Evolutionary conservation across 2,797 vertebrate genomes (phyloP), one percentile per base, ranked within the genome.

Genomic region (Tragopan temminckii): DNA sequence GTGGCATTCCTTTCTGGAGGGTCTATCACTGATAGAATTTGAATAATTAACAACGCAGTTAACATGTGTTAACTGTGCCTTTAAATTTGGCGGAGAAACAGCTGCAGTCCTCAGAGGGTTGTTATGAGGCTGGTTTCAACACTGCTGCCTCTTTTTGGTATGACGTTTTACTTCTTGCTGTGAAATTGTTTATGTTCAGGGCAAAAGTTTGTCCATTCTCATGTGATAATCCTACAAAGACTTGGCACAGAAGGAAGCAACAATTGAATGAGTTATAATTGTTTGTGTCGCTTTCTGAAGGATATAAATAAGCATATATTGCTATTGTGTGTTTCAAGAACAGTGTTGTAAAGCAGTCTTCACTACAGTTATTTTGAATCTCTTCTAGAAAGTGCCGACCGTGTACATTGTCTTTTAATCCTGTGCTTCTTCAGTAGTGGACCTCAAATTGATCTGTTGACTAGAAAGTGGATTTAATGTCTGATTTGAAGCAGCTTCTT

Each of bases 401-500:
- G 0, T 1, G 0, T 52, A 24, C 33, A n/a, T 13, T 62, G 36
- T 48, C 21, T 85, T 92, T 91, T 81, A 67, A 79, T 81, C 48
- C 40, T 61, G 8, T 48, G 15, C 0, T 3, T 18, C 69, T 91
- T 66, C 17, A 29, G n/a, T 19, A 53, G 36, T 48, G 29, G 45
- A 52, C n/a, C n/a, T 72, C 24, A 64, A 68, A 89, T 79, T 94
- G 71, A 84, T 84, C 70, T 89, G 85, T 89, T 80, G 67, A 64
- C 29, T 82, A 43, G 67, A 55, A 95, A 88, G 87, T 68, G 57
- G 77, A 77, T 93, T 94, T 89, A 72, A 58, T 80, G 70, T 78
- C 81, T 1, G 4, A 40, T 89, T 57, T 86, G 75, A 81, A 83
- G 61, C 12, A 80, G 71, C 36, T 93, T 66, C 42, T 80, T 92